phyloP scores from a whole-genome alignment of 2,113 vertebrate species.

The Grammomys dolichurus region DNA sequence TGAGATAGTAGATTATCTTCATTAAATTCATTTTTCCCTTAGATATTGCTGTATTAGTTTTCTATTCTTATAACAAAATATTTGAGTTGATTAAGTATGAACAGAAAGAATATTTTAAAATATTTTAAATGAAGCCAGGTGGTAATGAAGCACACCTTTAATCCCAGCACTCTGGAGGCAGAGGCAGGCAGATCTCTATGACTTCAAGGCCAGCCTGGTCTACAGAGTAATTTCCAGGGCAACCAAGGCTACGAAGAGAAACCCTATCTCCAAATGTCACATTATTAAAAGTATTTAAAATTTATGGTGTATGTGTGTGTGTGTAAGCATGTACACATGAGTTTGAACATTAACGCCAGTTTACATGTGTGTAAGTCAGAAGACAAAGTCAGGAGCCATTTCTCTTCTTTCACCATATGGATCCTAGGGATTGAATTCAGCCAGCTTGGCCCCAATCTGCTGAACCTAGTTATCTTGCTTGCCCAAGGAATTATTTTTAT shows the following conservation, averaged over 20 bases:
- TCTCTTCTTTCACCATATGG: neutral
- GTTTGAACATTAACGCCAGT: neutral
- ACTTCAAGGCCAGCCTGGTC: neutral
- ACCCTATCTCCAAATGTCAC: neutral
- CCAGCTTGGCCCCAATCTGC: neutral
- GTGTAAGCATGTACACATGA: neutral
- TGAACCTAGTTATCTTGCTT: neutral
- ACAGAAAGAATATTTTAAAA: neutral
- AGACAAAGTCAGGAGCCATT: neutral
- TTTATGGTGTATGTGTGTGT: neutral
- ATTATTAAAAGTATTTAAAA: too few species aligned
- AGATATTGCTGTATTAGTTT: neutral
- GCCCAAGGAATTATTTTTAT: neutral
- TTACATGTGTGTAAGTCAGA: neutral
- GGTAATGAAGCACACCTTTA: neutral
- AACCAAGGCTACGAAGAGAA: neutral
- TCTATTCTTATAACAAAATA: neutral
- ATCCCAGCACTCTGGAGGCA: neutral
- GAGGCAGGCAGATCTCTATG: neutral
- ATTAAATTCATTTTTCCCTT: neutral
- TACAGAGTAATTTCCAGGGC: neutral
- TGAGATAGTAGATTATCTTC: neutral
- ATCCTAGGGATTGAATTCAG: neutral
- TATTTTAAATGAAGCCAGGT: neutral
- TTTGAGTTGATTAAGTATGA: neutral